Percentiles rank a stretch among this genome's conserved stretches.
phyloP scores from a whole-genome alignment of 2,797 vertebrate genomes.

The Platalea minor region DNA sequence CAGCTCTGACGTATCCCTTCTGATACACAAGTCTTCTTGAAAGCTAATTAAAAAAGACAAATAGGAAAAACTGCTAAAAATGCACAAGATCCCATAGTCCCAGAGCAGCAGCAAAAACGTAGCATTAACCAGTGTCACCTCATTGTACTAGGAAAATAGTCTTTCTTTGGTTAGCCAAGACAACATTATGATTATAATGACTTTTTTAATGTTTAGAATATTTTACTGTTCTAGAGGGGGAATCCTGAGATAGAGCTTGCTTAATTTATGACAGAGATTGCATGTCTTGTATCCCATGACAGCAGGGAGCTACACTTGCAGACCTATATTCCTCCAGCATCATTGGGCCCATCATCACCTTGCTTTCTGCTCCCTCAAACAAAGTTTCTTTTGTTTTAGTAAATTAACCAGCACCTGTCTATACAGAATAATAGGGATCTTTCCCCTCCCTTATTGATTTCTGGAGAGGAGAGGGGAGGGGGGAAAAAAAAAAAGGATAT shows the following conservation, averaged over 20 bases:
- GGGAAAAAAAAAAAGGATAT: background rate
- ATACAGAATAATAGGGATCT: background rate
- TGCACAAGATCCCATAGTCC: background rate
- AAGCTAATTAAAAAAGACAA: background rate
- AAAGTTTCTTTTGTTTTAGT: background rate
- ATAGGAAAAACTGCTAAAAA: background rate
- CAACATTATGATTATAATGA: background rate
- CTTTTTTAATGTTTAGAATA: background rate
- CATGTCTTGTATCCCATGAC: rapidly evolving
- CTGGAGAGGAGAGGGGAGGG: rapidly evolving
- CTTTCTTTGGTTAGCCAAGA: background rate
- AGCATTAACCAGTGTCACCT: background rate
- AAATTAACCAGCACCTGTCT: background rate
- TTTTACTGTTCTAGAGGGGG: background rate
- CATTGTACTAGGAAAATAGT: background rate
- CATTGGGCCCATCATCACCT: background rate
- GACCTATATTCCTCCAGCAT: background rate
- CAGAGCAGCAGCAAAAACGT: background rate
- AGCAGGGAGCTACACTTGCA: background rate
- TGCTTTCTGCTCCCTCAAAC: background rate
- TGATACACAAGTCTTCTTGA: background rate
- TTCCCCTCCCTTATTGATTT: background rate
- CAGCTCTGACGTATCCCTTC: background rate
- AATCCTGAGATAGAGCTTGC: background rate
- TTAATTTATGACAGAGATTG: background rate